These are phyloP conservation scores for Sandelia bainsii DNA, from an alignment of 2,797 vertebrate species.

Conservation along the genomic window DNA sequence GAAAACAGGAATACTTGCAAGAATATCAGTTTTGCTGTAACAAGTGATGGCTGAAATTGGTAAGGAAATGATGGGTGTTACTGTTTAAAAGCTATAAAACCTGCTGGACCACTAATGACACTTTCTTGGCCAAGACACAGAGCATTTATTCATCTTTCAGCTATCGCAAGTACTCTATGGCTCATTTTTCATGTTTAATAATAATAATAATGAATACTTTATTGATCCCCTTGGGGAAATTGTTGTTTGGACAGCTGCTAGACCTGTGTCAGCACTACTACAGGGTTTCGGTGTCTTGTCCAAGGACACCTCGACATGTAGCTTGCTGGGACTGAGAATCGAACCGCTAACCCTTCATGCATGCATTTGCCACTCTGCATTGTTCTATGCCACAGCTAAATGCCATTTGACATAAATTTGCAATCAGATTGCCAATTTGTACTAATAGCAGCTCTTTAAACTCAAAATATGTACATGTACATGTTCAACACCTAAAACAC, in stretches of 20 bases:
- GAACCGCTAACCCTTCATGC: too few relatives aligned
- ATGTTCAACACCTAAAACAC: not conserved
- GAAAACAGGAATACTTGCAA: constrained; percentile 8
- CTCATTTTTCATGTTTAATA: too few relatives aligned
- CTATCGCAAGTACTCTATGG: too few relatives aligned
- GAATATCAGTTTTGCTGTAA: not conserved
- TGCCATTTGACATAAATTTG: not conserved
- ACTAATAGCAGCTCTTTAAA: not conserved
- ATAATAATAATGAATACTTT: too few relatives aligned
- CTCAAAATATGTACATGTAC: not conserved
- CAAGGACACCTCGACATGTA: too few relatives aligned
- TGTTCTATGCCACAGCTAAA: not conserved
- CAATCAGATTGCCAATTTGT: not conserved
- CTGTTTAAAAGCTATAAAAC: not conserved
- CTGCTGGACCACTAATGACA: not conserved
- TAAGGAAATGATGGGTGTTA: not conserved
- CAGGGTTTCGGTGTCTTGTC: too few relatives aligned
- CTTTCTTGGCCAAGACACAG: not conserved
- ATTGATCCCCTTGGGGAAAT: too few relatives aligned
- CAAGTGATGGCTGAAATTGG: constrained; percentile 3
- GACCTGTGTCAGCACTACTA: too few relatives aligned
- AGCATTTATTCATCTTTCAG: not conserved
- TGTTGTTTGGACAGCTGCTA: too few relatives aligned
- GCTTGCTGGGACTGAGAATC: too few relatives aligned
- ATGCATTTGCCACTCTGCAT: not conserved